Conservation (phyloP, 2,113 vertebrate species). For the Python bivittatus region DNA sequence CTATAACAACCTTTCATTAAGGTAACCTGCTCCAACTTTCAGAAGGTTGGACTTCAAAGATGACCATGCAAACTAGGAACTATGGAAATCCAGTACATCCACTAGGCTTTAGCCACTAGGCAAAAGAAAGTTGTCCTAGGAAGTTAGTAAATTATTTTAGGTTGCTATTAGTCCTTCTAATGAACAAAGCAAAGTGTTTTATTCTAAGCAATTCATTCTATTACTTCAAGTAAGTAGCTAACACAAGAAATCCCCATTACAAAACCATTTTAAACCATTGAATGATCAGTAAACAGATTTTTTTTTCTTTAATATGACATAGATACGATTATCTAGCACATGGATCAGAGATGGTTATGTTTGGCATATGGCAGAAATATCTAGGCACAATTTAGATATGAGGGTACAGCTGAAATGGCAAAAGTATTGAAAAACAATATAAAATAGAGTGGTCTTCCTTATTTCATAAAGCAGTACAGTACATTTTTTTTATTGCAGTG, state of each 20-base stretch:
- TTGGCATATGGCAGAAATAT: background rate
- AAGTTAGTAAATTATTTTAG: background rate
- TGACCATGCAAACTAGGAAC: background rate
- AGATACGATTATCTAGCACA: background rate
- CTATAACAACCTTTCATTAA: background rate
- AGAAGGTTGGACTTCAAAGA: background rate
- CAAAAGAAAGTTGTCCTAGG: background rate
- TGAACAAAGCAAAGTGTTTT: background rate
- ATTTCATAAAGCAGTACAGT: background rate
- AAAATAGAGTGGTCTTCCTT: background rate
- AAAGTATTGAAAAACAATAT: background rate
- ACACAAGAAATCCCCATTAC: background rate
- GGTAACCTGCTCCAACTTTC: background rate
- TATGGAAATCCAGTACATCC: background rate
- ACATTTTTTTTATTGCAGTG: background rate
- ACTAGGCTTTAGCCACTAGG: too few species aligned
- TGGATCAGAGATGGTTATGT: background rate
- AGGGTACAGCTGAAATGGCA: background rate
- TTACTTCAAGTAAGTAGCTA: background rate
- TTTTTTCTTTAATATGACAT: background rate
- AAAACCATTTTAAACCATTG: background rate
- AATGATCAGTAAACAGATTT: background rate
- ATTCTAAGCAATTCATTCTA: background rate
- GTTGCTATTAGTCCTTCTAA: background rate
- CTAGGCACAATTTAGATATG: too few species aligned